Percentiles rank a stretch among this genome's conserved stretches.
Evolutionary conservation across 2,797 vertebrate species (phyloP).

Genomic region (Leuciscus waleckii): DNA sequence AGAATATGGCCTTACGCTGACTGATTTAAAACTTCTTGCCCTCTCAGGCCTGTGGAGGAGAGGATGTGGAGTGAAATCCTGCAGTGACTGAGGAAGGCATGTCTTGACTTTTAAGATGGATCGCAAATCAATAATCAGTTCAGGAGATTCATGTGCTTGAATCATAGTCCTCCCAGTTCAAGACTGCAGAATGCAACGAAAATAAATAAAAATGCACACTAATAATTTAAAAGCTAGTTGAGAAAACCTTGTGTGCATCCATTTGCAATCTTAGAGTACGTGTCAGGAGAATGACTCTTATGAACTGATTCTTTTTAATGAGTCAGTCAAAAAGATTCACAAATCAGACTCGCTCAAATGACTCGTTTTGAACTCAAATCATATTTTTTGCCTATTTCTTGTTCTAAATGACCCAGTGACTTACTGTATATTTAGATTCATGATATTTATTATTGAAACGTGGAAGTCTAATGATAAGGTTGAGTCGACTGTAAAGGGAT

Average conservation of each 20-base stretch:
- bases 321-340: neutral
- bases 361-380: too few species aligned
- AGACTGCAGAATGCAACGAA: neutral
- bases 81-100: neutral
- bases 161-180: neutral
- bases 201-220: neutral
- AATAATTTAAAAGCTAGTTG: neutral
- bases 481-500: neutral
- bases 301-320: neutral
- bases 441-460: neutral
- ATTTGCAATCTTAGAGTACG: too few species aligned
- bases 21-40: conserved; percentile 20
- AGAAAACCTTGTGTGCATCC: neutral
- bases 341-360: neutral
- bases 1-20: conserved; percentile 12
- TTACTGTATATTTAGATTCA: neutral
- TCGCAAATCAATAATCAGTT: conserved; percentile 32
- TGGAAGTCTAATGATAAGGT: neutral
- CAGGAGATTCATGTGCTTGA: neutral
- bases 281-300: too few species aligned
- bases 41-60: conserved; percentile 8
- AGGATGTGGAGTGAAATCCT: conserved; percentile 21
- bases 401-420: too few species aligned
- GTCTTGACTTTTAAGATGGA: neutral
- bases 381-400: too few species aligned